phyloP scores from a whole-genome alignment of 2,888 invertebrate genomes.

The Limnephilus lunatus region DNA sequence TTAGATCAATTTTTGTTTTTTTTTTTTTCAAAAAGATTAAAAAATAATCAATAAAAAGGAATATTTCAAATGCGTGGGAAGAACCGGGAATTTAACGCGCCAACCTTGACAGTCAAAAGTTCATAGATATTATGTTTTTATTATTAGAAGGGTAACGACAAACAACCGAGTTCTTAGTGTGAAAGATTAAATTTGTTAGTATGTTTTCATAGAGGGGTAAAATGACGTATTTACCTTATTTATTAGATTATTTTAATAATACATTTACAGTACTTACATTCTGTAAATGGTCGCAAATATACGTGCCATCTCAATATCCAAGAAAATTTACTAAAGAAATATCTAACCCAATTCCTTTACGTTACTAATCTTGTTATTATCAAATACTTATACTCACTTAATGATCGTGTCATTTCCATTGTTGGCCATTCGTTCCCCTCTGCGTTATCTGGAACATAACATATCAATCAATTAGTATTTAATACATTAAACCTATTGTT shows the following conservation, averaged over 20 bases:
- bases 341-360: no score
- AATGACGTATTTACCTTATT: not conserved
- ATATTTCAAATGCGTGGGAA: no score
- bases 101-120: no score
- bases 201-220: no score
- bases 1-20: no score
- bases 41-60: no score
- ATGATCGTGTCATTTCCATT: conserved; percentile 54
- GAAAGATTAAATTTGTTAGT: no score
- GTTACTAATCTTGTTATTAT: not conserved
- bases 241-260: not conserved
- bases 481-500: conserved; percentile 3
- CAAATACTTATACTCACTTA: conserved; percentile 43
- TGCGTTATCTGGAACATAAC: conserved; percentile 21
- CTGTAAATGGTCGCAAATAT: not conserved
- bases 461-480: not conserved
- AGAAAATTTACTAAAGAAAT: not conserved
- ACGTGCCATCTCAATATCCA: not conserved
- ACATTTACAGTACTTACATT: not conserved
- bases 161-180: no score
- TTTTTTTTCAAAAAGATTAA: no score
- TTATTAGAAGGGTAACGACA: no score
- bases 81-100: no score
- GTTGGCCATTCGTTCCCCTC: conserved; percentile 56
- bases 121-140: no score